Percentiles rank a stretch among this genome's conserved stretches.
Conservation (phyloP, 2,797 vertebrate species). For the Thunnus albacares region DNA sequence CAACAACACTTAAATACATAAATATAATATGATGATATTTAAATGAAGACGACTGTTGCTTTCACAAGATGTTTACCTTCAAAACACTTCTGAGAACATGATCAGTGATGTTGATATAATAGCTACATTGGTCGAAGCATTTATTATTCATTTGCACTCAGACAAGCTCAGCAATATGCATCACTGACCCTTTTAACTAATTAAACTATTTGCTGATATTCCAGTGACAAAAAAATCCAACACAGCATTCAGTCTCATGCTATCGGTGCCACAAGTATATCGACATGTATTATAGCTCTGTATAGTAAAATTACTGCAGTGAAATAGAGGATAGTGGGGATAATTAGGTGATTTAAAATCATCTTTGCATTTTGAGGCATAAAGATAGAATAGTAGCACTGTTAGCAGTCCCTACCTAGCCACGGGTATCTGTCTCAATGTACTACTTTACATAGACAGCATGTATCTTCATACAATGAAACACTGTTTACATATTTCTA, state of each 20-base stretch:
- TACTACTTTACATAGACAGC: not conserved
- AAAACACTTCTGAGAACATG: not conserved
- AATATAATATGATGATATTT: not conserved
- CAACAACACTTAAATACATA: not conserved
- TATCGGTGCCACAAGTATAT: not conserved
- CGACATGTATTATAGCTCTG: not conserved
- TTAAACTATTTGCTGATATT: not conserved
- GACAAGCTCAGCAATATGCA: not conserved
- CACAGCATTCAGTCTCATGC: not conserved
- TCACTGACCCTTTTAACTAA: not conserved
- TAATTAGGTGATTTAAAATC: not conserved
- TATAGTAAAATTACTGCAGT: not conserved
- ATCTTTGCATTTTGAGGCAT: not conserved
- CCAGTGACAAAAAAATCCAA: not conserved
- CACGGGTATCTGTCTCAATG: conserved; percentile 1
- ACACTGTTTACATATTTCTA: not conserved
- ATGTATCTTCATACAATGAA: not conserved
- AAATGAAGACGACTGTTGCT: not conserved
- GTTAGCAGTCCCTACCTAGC: not conserved
- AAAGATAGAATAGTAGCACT: not conserved
- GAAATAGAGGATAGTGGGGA: not conserved
- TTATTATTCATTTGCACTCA: not conserved
- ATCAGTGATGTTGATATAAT: not conserved
- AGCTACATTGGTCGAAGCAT: not conserved
- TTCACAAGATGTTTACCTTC: not conserved